phyloP scores from a whole-genome alignment of 2,888 invertebrate species.

The Conops quadrifasciatus region DNA sequence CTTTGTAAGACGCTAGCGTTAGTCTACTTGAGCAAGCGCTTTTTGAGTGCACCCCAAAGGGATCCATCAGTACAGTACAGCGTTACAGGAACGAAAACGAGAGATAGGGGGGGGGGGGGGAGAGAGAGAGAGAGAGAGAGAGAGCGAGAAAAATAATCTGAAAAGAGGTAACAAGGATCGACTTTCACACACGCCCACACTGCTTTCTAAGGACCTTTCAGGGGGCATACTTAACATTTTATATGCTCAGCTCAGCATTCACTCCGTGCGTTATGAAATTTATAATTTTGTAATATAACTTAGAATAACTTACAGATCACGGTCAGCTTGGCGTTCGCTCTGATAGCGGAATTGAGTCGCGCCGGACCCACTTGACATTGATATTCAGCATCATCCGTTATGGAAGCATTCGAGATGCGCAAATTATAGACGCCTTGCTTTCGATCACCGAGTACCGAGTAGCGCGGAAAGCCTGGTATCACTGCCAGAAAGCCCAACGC shows the following conservation, averaged over 20 bases:
- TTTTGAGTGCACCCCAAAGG: not conserved
- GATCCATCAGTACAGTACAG: not conserved
- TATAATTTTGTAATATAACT: no score
- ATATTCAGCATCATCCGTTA: conserved; percentile 93
- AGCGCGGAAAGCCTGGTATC: conserved; percentile 85
- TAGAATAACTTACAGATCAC: conserved; percentile 85
- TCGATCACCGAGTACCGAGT: conserved; percentile 86
- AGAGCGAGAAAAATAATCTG: not conserved
- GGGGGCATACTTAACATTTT: no score
- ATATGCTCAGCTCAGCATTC: no score
- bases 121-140: not conserved
- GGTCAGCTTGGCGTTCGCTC: conserved; percentile 86
- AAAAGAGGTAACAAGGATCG: not conserved
- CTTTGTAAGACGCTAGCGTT: not conserved
- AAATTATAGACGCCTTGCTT: conserved; percentile 88
- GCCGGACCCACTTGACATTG: conserved; percentile 96
- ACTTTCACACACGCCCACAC: no score
- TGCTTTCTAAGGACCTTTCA: no score
- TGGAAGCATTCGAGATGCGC: conserved; percentile 84
- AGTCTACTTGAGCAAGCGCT: conserved; percentile 3
- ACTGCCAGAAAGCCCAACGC: conserved; percentile 81
- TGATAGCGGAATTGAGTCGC: conserved; percentile 81
- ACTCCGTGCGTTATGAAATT: no score
- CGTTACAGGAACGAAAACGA: not conserved
- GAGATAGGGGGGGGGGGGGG: no score